Conservation (phyloP, 2,888 invertebrate species). For the Philereme vetulata region DNA sequence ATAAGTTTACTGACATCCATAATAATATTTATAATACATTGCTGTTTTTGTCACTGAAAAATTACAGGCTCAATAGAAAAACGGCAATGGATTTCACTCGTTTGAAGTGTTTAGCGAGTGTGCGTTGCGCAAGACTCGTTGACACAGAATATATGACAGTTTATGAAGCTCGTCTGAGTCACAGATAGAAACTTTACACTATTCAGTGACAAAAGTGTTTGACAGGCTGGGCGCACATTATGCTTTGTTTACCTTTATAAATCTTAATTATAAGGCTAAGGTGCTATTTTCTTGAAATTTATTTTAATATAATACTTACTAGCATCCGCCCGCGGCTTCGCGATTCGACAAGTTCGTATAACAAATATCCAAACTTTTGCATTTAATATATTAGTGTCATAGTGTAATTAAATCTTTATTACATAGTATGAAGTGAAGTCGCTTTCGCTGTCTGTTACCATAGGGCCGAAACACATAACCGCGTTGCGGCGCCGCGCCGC, state of each 20-base stretch:
- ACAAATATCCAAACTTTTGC: no score
- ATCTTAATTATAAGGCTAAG: no score
- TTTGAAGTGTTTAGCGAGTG: constrained; percentile 42
- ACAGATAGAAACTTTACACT: constrained; percentile 42
- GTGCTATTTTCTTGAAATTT: no score
- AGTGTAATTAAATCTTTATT: no score
- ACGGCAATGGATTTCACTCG: constrained; percentile 8
- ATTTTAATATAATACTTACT: no score
- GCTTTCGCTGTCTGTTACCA: no score
- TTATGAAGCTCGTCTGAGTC: constrained; percentile 55
- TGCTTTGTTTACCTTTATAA: not conserved
- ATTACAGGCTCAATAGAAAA: not conserved
- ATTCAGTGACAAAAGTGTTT: constrained; percentile 16
- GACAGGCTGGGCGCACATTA: constrained; percentile 9
- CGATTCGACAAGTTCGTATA: no score
- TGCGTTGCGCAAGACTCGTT: constrained; percentile 70
- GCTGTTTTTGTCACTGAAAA: not conserved
- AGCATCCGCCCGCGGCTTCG: no score
- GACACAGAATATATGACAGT: constrained; percentile 27
- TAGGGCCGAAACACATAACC: no score
- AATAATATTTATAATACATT: constrained; percentile 41
- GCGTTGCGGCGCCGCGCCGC: no score
- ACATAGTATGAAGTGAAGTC: no score
- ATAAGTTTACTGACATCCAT: constrained; percentile 73
- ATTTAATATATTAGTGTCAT: no score